Evolutionary conservation across 2,888 invertebrate genomes (phyloP).

Genomic region (Cenopis cana): DNA sequence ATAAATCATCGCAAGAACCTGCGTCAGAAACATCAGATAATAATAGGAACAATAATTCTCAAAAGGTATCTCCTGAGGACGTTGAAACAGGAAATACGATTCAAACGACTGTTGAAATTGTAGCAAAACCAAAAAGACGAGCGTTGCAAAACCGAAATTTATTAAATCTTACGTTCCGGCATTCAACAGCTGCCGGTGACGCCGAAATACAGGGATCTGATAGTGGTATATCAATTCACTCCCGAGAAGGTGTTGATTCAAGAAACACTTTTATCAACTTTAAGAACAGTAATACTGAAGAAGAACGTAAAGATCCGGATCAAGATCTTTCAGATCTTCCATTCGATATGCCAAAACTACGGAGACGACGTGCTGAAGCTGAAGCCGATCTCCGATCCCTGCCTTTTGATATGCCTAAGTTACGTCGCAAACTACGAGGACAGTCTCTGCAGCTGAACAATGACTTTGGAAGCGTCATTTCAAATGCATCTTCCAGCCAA

Average conservation of each 20-base stretch:
- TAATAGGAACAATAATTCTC: conserved; percentile 91
- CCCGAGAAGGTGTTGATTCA: conserved; percentile 91
- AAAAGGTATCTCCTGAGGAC: conserved; percentile 91
- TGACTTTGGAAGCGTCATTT: conserved; percentile 88
- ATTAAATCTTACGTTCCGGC: conserved; percentile 87
- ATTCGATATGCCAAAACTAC: conserved; percentile 95
- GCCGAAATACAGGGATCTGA: conserved; percentile 94
- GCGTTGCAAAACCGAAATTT: conserved; percentile 92
- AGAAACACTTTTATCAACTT: conserved; percentile 86
- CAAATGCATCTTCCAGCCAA: conserved; percentile 93
- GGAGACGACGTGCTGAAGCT: conserved; percentile 89
- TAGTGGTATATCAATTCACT: conserved; percentile 94
- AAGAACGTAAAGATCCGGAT: conserved; percentile 81
- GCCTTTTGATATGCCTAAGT: conserved; percentile 96
- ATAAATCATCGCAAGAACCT: conserved; percentile 95
- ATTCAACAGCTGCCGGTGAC: conserved; percentile 85
- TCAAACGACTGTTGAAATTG: conserved; percentile 79
- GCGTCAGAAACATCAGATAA: conserved; percentile 93
- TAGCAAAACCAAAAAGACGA: conserved; percentile 86
- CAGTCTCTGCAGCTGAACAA: conserved; percentile 85
- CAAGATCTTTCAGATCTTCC: conserved; percentile 92
- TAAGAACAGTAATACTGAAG: conserved; percentile 84
- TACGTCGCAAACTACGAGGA: conserved; percentile 90
- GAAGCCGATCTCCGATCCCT: conserved; percentile 92
- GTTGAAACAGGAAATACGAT: conserved; percentile 72